These are phyloP conservation scores for Epinotia ramella DNA, from an alignment of 2,888 invertebrate species.

Conservation along the genomic window DNA sequence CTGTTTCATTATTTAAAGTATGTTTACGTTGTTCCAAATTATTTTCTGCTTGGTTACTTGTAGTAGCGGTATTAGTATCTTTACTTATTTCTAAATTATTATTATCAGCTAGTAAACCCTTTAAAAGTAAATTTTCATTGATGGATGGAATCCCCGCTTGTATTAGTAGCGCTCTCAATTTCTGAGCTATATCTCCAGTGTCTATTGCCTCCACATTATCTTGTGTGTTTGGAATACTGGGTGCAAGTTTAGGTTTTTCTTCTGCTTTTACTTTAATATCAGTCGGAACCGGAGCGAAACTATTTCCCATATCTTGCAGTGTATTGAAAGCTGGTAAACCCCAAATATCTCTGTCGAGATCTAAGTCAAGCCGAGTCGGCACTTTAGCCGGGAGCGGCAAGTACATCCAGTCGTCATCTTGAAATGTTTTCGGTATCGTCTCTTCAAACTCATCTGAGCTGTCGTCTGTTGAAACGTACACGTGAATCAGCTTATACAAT, in stretches of 20 bases:
- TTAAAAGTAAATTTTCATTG: conserved; percentile 68
- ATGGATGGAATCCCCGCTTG: conserved; percentile 69
- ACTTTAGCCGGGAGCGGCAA: conserved; percentile 63
- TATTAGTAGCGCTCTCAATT: conserved; percentile 67
- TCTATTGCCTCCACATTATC: conserved; percentile 41
- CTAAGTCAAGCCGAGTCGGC: conserved; percentile 41
- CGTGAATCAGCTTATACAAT: conserved; percentile 49
- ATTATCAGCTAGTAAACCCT: conserved; percentile 63
- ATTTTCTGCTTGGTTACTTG: conserved; percentile 33
- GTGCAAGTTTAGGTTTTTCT: neutral
- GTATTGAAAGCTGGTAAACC: conserved; percentile 30
- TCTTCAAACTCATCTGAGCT: conserved; percentile 82
- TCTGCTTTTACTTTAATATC: conserved; percentile 7
- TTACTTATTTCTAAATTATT: conserved; percentile 48
- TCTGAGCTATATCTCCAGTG: conserved; percentile 64
- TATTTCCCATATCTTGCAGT: conserved; percentile 43
- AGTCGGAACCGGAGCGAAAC: neutral
- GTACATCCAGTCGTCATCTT: conserved; percentile 80
- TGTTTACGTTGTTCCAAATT: conserved; percentile 2
- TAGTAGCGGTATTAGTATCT: conserved; percentile 45
- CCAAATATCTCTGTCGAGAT: conserved; percentile 35
- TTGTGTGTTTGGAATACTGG: conserved; percentile 12
- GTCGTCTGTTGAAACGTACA: conserved; percentile 83
- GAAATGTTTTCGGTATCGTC: conserved; percentile 63
- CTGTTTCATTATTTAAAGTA: conserved; percentile 30